Base-by-base conservation (phyloP, 1,140 invertebrate genomes). In the Lordiphosa clarofinis region DNA sequence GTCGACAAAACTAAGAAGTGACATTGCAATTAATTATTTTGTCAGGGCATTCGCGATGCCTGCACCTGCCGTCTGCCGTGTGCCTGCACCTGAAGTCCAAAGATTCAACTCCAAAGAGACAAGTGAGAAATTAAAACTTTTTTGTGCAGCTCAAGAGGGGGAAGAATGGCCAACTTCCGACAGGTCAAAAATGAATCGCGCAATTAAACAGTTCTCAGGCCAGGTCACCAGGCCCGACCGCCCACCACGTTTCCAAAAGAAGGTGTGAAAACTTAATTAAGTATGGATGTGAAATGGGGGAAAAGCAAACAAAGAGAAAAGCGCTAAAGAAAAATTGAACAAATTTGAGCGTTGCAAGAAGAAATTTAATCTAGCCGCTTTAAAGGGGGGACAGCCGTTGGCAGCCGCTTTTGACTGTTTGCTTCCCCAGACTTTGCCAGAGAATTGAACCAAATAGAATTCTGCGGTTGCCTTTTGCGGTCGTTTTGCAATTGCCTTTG, bases 121-220 rank as follows among this genome's bases (percentile, higher is more conserved):
- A 84, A 82, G 78, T 84, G 73, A 84, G 73, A 86, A 84, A 82
- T 82, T 84, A 82, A 82, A 82, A 78, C 55, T 59, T 82, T 84
- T 66, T 50, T 58, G 37, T 56, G 50, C 49, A 50, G 36, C 36
- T 44, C 24, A 39, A 24, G 33, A 40, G 38, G 33, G 47, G 12
- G 13, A n/a, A 28, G 15, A 59, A n/a, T 55, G 50, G 62, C 21
- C 58, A 36, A 78, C 63, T 78, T 72, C 73, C 62, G 78, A 64
- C 76, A 82, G 76, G 63, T 84, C 76, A 82, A 84, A 82, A 82
- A 84, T 84, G 78, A 82, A 82, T 82, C 72, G 76, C 78, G 56
- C 64, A 82, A 84, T 82, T 84, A 82, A 84, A 73, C 57, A 73
- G 64, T 48, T 62, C 59, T 47, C 58, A 28, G 24, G 24, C 15